Base-by-base conservation (phyloP, 2,113 vertebrate species). In the Macroglossus sobrinus region DNA sequence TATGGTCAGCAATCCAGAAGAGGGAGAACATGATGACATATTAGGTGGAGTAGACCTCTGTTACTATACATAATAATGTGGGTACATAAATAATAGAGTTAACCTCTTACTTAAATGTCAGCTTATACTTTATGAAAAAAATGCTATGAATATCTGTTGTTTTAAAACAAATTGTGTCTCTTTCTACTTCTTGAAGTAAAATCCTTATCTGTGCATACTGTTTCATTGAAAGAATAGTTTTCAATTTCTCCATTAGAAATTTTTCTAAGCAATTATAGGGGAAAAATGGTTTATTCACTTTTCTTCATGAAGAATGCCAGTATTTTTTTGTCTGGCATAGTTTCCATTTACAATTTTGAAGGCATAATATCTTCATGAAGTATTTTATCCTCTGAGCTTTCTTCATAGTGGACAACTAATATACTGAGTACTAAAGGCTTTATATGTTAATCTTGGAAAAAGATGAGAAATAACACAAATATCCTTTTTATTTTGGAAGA, bases 1-100 rank as follows among this genome's bases (percentile, higher is more conserved):
- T 94, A 86, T 63, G 69, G 38, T 28, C 33, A 87, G 10, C 1
- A 30, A 69, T 95, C 76, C 95, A 95, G 53, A 76, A 96, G 96
- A 96, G 75, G 84, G 89, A 95, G 95, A 35, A 90, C 19, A 69
- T 74, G 26, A 45, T 61, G 8, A 76, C 55, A 55, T 82, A 55
- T 6, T 82, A 61, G 2, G 13, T 88, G 30, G 14, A 53, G 3
- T 69, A 81, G 38, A 84, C 1, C 4, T 74, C 14, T 69, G 38
- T 55, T 22, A 21, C 43, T 40, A 68, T 61, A 21, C 1, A 72
- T 7, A 90, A 69, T 81, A 61, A 86, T 85, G 30, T 45, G 4
- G 7, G 18, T 61, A 84, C 50, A 59, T 86, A 76, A 86, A 47
- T 55, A 76, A 71, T 28, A 63, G 15, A 84, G 16, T 81, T 89